These are phyloP conservation scores for Pangasius djambal DNA, from an alignment of 2,797 vertebrate species.

Conservation along the genomic window DNA sequence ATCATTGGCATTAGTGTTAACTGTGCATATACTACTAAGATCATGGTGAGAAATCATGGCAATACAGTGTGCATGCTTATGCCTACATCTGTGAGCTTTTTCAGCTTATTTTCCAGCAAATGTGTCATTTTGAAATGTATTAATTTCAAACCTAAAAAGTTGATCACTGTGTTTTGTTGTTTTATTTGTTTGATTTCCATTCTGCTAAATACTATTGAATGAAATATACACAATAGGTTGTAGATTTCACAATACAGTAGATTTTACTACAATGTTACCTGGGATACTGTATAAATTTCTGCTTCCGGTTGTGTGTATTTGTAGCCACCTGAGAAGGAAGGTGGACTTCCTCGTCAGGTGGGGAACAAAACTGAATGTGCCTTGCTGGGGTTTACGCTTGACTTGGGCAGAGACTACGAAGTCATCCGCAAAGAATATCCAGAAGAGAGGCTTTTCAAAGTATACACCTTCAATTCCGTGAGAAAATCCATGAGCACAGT, in stretches of 20 bases:
- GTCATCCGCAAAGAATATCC: conserved; percentile 83
- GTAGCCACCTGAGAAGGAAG: conserved; percentile 91
- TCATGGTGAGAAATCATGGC: conserved; percentile 83
- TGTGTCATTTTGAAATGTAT: conserved; percentile 4
- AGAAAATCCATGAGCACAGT: conserved; percentile 99
- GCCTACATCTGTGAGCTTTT: too few species aligned
- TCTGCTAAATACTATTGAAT: background rate
- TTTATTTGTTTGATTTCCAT: background rate
- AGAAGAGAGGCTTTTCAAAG: conserved; percentile 94
- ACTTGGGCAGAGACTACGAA: conserved; percentile 89
- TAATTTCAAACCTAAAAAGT: background rate
- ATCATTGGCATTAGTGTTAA: conserved; percentile 89
- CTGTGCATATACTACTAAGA: conserved; percentile 95
- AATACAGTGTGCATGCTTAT: background rate
- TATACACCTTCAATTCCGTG: conserved; percentile 97
- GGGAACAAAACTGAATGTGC: conserved; percentile 98
- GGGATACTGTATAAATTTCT: background rate
- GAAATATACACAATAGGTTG: background rate
- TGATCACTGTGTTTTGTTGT: background rate
- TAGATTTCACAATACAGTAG: background rate
- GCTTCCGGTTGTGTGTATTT: conserved; percentile 21
- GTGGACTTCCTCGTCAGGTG: conserved; percentile 90
- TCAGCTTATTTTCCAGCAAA: background rate
- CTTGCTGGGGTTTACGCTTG: conserved; percentile 87
- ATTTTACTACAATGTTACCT: background rate